Evolutionary conservation across 2,113 vertebrate species (phyloP), one percentile per base, ranked within the genome.

Genomic region (Dromaius novaehollandiae): DNA sequence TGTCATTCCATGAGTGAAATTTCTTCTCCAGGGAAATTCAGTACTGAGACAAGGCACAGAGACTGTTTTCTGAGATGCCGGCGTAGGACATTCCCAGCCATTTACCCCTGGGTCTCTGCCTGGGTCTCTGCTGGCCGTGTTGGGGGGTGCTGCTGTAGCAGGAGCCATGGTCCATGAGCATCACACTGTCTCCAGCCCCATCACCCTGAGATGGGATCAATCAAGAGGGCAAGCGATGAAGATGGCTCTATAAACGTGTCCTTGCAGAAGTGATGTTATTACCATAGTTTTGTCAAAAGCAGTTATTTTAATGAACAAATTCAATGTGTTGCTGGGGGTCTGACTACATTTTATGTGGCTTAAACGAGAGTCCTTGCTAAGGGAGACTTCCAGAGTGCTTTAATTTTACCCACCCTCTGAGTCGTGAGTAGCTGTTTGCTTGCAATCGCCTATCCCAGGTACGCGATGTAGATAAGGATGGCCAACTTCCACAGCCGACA

Each of bases 221-320:
- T 68, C 30, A 91, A 79, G 53, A 74, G 74, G 74, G 46, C 56
- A 36, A 68, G 42, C 61, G 50, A 13, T 40, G 79, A 69, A 80
- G 79, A 44, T 32, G 74, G 61, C 68, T 88, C 84, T 58, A 38
- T 83, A 96, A 97, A 88, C 73, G 15, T 38, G 48, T 96, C 83
- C 53, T 81, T 36, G 6, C 56, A 15, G 8, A 40, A 82, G 48
- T 69, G 56, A 87, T 40, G 38, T 64, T 92, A 84, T 92, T 93
- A 50, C n/a, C 2, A 1, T 24, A 7, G 46, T 51, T 56, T 77
- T 80, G 81, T 76, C 51, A 60, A 65, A 53, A 89, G 82, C 74
- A 60, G 64, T 34, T 90, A 94, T 65, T 91, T 78, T 65, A 58
- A 51, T 25, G 53, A 60, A 91, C 55, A 94, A 78, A 74, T 88